Base-by-base conservation (phyloP, 2,888 invertebrate genomes). In the Baronia brevicornis region DNA sequence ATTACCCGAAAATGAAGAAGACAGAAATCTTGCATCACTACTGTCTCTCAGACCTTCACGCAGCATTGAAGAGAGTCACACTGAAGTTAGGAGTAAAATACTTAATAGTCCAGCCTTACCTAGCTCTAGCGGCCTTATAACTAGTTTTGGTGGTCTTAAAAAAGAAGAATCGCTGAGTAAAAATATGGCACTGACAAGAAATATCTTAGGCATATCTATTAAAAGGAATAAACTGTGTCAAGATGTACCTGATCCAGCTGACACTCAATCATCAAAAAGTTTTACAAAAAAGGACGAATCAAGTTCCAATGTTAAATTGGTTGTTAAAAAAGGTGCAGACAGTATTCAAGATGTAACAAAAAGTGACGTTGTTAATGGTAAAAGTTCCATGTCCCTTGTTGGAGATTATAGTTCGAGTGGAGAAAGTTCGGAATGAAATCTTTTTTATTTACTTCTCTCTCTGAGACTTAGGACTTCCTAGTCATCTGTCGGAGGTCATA, bases 1-100 rank as follows among this genome's bases (percentile, higher is more conserved):
- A 3, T 73, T 96, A 0, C 89, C 91, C 1, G 97, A 97, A 70
- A 86, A 85, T 9, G 89, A 90, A 30, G 93, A 95, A 38, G 97
- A 97, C 60, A 86, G 87, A 30, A 89, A 89, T 60, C 82, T 95
- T 70, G 97, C 97, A 0, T 86, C 90, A 0, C 78, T 96, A 3
- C 86, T 95, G 43, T 87, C 90, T 33, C 70, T 92, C 2, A 88
- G 89, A 55, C 89, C 91, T 1, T 70, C 86, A 6, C 85, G 75
- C 58, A 87, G 88, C 68, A 86, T 89, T 18, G 77, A 85, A 28
- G 89, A 90, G 54, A 85, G 78, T 2, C 86, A 87, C 40, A 65
- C 52, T 1, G 71, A 79, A 5, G 77, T 75, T 12, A 74, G 87
- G 37, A 64, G 61, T 12, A 85, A 80, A 31, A 82, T 89, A 19